Evolutionary conservation across 2,797 vertebrate genomes (phyloP), one percentile per base, ranked within the genome.

Genomic region (Takifugu rubripes): DNA sequence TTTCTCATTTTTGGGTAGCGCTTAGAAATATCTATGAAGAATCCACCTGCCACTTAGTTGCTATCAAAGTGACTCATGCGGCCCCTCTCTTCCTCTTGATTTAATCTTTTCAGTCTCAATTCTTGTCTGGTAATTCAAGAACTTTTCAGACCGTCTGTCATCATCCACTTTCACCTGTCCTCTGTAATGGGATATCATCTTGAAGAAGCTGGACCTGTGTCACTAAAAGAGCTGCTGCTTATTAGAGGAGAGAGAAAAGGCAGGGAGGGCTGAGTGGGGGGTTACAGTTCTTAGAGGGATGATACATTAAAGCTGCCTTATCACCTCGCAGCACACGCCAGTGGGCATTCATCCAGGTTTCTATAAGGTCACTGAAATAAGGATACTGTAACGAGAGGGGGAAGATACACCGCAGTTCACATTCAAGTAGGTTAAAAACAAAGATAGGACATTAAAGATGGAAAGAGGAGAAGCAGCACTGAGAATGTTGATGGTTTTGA

Each of bases 121-220:
- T 21, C 44, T 58, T 68, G 64, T 64, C 62, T n/a, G 51, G 64
- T 78, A 78, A 81, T 82, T 85, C 69, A 61, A 64, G 72, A 79
- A 54, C 60, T 68, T 58, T 50, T 50, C 63, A 46, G 53, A 61
- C 53, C 46, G 36, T 27, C 49, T 78, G 69, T 82, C 78, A 61
- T 61, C 56, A 51, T 61, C 48, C 64, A 61, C 70, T 68, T 80
- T 73, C 77, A 42, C 60, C 60, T 50, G 3, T 70, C 49, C 58
- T 59, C 77, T 62, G 59, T 81, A 82, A 75, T 55, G 55, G 69
- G 74, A 61, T 66, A 82, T 77, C 81, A 77, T 63, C 71, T 58
- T 67, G 64, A 61, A 68, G 66, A 64, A 65, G 68, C 65, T 55
- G 64, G 65, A 73, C 53, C 64, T 69, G 86, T n/a, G 86, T 86